A percentile compares a stretch with the other conserved stretches of the same genome.
Evolutionary conservation across 2,113 vertebrate species (phyloP).

Genomic region (Oncorhynchus masou): DNA sequence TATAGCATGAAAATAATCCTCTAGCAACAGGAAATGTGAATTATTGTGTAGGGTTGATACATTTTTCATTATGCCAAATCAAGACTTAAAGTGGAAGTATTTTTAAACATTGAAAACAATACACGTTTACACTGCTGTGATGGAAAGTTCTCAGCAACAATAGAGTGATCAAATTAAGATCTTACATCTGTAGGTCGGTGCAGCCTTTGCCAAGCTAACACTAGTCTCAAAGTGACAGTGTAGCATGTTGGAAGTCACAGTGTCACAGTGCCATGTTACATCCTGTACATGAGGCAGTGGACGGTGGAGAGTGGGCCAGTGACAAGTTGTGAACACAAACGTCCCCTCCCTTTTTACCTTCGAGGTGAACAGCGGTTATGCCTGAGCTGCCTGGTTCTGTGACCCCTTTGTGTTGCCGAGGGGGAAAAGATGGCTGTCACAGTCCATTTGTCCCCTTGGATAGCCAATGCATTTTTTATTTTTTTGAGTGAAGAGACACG

Average conservation of each 20-base stretch:
- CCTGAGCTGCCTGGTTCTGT: constrained; percentile 18
- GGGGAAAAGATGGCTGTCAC: constrained; percentile 21
- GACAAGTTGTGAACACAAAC: constrained; percentile 32
- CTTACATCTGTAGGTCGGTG: constrained; percentile 35
- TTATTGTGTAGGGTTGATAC: no score
- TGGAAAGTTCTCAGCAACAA: no score
- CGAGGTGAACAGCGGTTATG: constrained; percentile 29
- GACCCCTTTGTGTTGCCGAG: constrained; percentile 18
- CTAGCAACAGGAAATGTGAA: no score
- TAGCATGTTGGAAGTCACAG: constrained; percentile 13
- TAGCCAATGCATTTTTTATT: constrained; percentile 11
- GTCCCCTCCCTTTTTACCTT: constrained; percentile 37
- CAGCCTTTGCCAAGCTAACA: background rate
- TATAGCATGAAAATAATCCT: no score
- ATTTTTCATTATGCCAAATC: no score
- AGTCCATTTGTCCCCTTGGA: constrained; percentile 52
- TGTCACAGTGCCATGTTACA: background rate
- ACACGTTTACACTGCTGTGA: no score
- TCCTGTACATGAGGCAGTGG: background rate
- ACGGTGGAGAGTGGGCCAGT: background rate
- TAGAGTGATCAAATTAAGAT: no score
- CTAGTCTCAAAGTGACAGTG: background rate
- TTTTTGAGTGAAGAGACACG: constrained; percentile 7
- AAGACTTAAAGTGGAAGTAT: no score
- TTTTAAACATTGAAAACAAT: no score